phyloP scores from a whole-genome alignment of 2,888 invertebrate species.

The Eutolmus rufibarbis region DNA sequence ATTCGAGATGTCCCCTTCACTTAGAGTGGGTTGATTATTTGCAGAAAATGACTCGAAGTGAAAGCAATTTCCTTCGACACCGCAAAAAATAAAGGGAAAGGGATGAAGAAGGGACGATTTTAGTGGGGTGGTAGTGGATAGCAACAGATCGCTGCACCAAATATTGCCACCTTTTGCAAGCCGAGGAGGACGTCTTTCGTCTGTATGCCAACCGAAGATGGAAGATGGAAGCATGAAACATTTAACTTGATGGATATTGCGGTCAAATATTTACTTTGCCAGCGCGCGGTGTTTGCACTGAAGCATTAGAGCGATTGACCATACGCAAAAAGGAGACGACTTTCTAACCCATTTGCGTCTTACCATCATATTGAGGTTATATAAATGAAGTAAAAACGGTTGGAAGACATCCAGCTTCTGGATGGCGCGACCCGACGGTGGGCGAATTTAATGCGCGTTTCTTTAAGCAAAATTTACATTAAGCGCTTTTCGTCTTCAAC shows the following conservation, averaged over 20 bases:
- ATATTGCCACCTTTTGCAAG: background rate
- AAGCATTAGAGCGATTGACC: constrained; percentile 28
- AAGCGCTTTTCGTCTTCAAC: background rate
- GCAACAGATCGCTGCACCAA: constrained; percentile 4
- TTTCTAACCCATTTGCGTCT: constrained; percentile 25
- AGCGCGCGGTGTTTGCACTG: background rate
- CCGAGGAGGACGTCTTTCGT: background rate
- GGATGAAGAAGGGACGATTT: background rate
- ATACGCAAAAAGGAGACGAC: background rate
- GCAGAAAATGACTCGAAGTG: background rate
- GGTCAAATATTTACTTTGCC: constrained; percentile 28
- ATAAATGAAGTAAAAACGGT: constrained; percentile 4
- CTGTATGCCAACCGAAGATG: background rate
- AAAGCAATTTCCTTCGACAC: constrained; percentile 12
- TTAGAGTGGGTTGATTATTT: background rate
- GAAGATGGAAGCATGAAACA: background rate
- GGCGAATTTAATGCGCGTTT: background rate
- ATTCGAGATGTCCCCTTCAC: background rate
- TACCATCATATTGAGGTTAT: background rate
- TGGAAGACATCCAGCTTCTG: background rate
- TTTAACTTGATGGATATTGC: constrained; percentile 18
- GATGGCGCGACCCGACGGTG: background rate
- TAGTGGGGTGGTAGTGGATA: background rate
- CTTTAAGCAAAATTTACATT: background rate
- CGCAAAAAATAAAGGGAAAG: background rate